phyloP scores from a whole-genome alignment of 2,113 vertebrate genomes.

The Enhydra lutris region DNA sequence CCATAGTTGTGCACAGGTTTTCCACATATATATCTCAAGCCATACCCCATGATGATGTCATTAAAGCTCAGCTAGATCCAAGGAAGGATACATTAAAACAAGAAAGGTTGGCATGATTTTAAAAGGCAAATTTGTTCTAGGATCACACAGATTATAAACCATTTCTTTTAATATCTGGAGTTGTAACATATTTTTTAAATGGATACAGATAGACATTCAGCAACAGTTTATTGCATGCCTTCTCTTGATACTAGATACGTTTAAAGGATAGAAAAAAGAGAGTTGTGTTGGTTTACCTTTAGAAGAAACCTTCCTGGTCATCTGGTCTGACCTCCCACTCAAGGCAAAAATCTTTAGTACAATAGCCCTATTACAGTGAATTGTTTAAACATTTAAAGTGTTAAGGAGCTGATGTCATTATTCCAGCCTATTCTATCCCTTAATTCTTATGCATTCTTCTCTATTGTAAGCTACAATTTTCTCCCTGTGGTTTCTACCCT shows the following conservation, averaged over 20 bases:
- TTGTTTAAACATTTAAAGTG: neutral
- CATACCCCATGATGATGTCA: neutral
- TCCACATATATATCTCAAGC: neutral
- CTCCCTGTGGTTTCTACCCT: neutral
- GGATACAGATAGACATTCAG: neutral
- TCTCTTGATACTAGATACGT: neutral
- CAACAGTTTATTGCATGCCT: neutral
- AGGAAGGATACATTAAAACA: neutral
- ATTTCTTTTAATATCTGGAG: neutral
- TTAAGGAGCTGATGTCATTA: neutral
- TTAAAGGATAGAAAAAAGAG: neutral
- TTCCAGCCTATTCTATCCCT: neutral
- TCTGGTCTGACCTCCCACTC: neutral
- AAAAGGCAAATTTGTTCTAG: slow-evolving; percentile 20
- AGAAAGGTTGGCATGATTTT: neutral
- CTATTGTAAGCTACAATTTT: neutral
- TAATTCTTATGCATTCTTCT: neutral
- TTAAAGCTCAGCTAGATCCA: neutral
- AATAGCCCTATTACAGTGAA: neutral
- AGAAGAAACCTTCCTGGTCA: neutral
- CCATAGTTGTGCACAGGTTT: neutral
- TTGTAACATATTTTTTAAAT: neutral
- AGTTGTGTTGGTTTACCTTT: neutral
- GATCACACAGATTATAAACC: neutral
- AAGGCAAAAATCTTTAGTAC: neutral